Percentiles rank a stretch among this genome's conserved stretches.
Conservation (phyloP, 2,797 vertebrate species). For the Chelon labrosus region DNA sequence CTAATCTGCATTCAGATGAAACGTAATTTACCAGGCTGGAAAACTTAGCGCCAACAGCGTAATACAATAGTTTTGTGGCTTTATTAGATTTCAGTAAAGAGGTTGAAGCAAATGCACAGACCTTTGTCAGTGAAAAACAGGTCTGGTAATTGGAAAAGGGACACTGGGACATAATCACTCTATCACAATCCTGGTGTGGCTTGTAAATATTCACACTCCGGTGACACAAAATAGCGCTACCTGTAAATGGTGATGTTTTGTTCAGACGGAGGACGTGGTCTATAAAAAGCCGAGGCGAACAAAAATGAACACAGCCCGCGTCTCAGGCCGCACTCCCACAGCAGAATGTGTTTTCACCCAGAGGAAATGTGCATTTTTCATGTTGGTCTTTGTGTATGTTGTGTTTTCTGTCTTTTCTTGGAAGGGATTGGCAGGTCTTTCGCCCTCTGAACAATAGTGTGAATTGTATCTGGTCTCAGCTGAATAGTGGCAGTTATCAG, state of each 20-base stretch:
- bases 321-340: constrained; percentile 35
- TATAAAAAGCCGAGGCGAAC: constrained; percentile 62
- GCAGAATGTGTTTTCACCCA: constrained; percentile 68
- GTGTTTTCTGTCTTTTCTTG: constrained; percentile 43
- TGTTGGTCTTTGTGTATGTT: constrained; percentile 40
- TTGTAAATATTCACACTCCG: constrained; percentile 67
- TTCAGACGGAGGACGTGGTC: constrained; percentile 60
- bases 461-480: constrained; percentile 75
- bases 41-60: constrained; percentile 5
- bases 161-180: constrained; percentile 64
- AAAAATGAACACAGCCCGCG: constrained; percentile 45
- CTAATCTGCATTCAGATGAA: constrained; percentile 10
- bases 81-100: constrained; percentile 37
- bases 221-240: constrained; percentile 31
- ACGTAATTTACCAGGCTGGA: constrained; percentile 23
- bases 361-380: constrained; percentile 65
- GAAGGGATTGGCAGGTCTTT: constrained; percentile 37
- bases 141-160: constrained; percentile 70
- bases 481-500: constrained; percentile 49
- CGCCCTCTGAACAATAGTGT: constrained; percentile 65
- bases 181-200: constrained; percentile 38
- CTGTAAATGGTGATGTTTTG: constrained; percentile 65
- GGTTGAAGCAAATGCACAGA: constrained; percentile 15
- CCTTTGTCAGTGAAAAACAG: constrained; percentile 31
- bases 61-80: neutral